These are phyloP conservation scores for Mellilla xanthometata DNA, from an alignment of 2,888 invertebrate genomes.

Conservation along the genomic window DNA sequence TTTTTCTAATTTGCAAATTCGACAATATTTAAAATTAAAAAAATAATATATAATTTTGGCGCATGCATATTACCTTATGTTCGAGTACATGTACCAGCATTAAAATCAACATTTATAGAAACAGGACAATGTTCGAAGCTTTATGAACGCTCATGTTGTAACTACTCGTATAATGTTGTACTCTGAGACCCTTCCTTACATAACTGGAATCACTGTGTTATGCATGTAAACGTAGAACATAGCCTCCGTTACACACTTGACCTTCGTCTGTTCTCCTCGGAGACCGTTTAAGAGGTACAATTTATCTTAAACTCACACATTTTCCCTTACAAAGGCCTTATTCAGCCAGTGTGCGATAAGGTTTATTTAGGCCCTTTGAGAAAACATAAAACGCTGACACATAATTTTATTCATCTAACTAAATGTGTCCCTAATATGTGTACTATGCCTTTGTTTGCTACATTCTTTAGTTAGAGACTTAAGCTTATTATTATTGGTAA, in stretches of 20 bases:
- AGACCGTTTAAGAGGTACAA: conserved; percentile 22
- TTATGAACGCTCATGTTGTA: too few relatives aligned
- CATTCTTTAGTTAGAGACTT: not conserved
- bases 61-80: too few relatives aligned
- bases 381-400: conserved; percentile 21
- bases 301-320: conserved; percentile 24
- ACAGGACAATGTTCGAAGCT: too few relatives aligned
- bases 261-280: conserved; percentile 10
- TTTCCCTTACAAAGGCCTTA: conserved; percentile 21
- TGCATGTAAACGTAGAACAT: not conserved
- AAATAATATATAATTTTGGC: too few relatives aligned
- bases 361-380: conserved; percentile 21
- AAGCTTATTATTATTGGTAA: too few relatives aligned
- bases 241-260: conserved; percentile 15
- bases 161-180: too few relatives aligned
- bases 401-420: conserved; percentile 14
- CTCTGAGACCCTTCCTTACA: too few relatives aligned
- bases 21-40: too few relatives aligned
- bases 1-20: too few relatives aligned
- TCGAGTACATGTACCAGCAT: too few relatives aligned
- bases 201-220: too few relatives aligned
- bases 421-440: conserved; percentile 9
- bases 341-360: conserved; percentile 19
- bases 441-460: not conserved
- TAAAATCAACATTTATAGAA: too few relatives aligned